phyloP scores from a whole-genome alignment of 2,113 vertebrate species.

The Chaenogobius annularis region DNA sequence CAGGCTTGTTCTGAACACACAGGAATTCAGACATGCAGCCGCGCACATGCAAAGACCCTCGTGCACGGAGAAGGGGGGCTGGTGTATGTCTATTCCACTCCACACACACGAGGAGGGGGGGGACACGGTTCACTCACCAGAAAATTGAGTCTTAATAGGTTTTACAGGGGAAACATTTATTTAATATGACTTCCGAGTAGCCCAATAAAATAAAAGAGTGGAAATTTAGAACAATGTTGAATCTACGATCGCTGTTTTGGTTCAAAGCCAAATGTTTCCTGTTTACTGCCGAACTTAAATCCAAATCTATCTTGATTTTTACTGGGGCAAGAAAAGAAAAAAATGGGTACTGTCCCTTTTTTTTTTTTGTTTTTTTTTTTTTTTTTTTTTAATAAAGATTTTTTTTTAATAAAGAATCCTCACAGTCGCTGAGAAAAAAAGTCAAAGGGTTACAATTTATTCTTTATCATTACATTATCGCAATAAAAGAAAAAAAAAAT shows the following conservation, averaged over 20 bases:
- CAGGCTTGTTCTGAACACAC: constrained; percentile 67
- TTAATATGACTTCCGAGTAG: neutral
- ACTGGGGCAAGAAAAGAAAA: no score
- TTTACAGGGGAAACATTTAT: constrained; percentile 1
- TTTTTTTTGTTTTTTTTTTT: no score
- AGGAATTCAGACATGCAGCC: constrained; percentile 66
- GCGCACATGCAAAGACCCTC: constrained; percentile 34
- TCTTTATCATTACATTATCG: no score
- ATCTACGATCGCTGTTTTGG: neutral
- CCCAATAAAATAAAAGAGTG: neutral
- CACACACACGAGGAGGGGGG: constrained; percentile 5
- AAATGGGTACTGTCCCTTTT: no score
- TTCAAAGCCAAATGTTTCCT: neutral
- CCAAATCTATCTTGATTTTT: no score
- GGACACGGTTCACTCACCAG: neutral
- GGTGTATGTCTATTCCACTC: constrained; percentile 40
- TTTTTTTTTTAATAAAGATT: no score
- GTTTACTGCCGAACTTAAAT: neutral
- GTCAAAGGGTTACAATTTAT: no score
- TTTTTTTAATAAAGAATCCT: no score
- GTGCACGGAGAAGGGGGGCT: constrained; percentile 25
- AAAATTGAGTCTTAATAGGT: constrained; percentile 2
- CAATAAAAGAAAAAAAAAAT: no score
- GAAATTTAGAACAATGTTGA: neutral
- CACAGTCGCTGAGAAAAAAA: no score